Evolutionary conservation across 2,113 vertebrate species (phyloP), one percentile per base, ranked within the genome.

Genomic region (Anoura caudifer): DNA sequence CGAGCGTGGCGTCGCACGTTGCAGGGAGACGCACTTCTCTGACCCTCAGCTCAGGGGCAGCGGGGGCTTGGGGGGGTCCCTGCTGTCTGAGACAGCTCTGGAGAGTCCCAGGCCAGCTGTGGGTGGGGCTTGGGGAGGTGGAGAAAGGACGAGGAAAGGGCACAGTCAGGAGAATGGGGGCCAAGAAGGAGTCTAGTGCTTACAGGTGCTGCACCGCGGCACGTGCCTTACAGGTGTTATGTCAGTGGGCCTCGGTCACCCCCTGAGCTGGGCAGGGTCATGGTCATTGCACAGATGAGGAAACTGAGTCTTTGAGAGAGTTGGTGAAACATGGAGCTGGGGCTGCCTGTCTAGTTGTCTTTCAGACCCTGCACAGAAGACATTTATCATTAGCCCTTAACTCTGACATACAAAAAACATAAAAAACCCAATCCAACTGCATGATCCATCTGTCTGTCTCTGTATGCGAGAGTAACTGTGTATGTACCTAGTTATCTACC

Each of bases 1-100:
- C 0, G 43, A 72, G 0, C 24, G 61, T 87, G 96, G 95, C 52
- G 36, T 38, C 26, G 0, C 43, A 0, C 1, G 0, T 4, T 0
- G 0, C 31, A 0, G 81, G 7, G 83, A 12, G 17, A 1, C 24
- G 15, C 24, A 67, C 77, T 31, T 0, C 17, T 38, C 82, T 22
- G 47, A 63, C 45, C 84, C 59, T 0, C 41, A 36, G 33, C 41
- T 70, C 7, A 0, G 24, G 14, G 76, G 52, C 26, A 19, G 50
- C 0, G 0, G 12, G 11, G 59, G 14, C 0, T 43, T 12, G n/a
- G 45, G 41, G 36, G 36, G 43, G 14, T 33, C 31, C 41, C 50
- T 80, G 91, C 31, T 72, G 72, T 80, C n/a, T 17, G 63, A 81
- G 90, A 85, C 14, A 67, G 73, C 86, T 76, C 43, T 12, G 50